Evolutionary conservation across 2,797 vertebrate species (phyloP), one percentile per base, ranked within the genome.

Genomic region (Choloepus didactylus): DNA sequence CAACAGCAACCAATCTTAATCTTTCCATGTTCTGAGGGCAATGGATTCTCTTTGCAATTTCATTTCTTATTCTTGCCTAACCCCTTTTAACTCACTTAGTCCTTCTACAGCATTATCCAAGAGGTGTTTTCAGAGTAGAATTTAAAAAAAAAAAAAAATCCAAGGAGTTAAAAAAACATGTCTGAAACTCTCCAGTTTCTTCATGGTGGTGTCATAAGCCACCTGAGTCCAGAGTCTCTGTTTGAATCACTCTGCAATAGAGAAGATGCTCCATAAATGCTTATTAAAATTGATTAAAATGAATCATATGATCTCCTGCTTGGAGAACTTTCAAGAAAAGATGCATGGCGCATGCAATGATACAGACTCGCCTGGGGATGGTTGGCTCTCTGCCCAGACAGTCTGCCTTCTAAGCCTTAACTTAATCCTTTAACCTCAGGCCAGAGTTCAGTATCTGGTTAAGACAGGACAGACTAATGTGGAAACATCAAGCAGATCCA

Each of bases 271-370:
- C 27, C 87, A 3, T 70, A 84, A 56, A 19, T 87, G 25, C 72
- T 95, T 91, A 94, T 73, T 83, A 94, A 27, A 81, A 86, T 93
- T 91, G 83, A 93, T 95, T 94, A 94, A 86, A 88, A 91, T 93
- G 38, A 95, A 87, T 81, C 76, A 77, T 87, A 81, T 69, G 73
- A 62, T 87, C 38, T 72, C 31, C 19, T 49, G 12, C 70, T 93
- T 95, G 72, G 56, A 96, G 38, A 94, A 81, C 59, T 91, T 90
- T 90, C 69, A 85, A 56, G 35, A 91, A 94, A 82, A 95, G n/a
- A 89, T 23, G 19, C 41, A 82, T n/a, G 6, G 56, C 60, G 27
- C 59, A 49, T 44, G 14, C 38, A 21, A 16, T 25, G n/a, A 79
- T 76, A 29, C 96, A 90, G 60, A 77, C 77, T 51, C 2, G 60